phyloP scores from a whole-genome alignment of 2,113 vertebrate species.

The Channa argus region DNA sequence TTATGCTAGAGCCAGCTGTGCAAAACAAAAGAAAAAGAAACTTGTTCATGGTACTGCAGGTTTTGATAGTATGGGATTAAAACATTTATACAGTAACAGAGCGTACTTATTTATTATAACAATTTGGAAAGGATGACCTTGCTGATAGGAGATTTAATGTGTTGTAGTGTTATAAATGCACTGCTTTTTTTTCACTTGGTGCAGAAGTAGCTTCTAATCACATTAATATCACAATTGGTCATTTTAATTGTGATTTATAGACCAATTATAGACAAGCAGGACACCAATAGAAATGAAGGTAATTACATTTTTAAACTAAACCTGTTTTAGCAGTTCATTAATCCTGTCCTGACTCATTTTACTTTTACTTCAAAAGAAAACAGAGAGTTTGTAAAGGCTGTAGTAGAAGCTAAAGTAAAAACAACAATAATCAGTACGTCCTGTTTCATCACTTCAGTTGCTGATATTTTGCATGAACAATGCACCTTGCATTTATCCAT shows the following conservation, averaged over 20 bases:
- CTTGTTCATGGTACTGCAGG: background rate
- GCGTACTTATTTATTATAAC: no score
- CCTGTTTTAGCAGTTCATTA: background rate
- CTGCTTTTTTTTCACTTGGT: no score
- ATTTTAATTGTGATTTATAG: constrained; percentile 4
- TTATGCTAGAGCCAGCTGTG: background rate
- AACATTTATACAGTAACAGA: background rate
- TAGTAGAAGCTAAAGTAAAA: background rate
- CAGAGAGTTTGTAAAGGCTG: background rate
- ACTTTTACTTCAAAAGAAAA: background rate
- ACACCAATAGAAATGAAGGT: background rate
- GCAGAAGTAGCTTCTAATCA: no score
- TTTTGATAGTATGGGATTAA: background rate
- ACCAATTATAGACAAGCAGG: background rate
- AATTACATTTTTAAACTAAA: background rate
- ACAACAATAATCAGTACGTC: background rate
- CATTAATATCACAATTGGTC: background rate
- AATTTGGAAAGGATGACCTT: no score
- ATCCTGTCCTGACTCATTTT: background rate
- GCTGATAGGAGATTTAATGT: no score
- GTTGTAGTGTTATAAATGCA: no score
- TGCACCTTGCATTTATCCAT: no score
- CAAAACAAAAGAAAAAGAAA: constrained; percentile 8
- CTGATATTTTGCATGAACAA: no score
- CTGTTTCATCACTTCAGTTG: no score